These are phyloP conservation scores for Amphimallon solstitiale DNA, from an alignment of 2,888 invertebrate genomes.

Conservation along the genomic window DNA sequence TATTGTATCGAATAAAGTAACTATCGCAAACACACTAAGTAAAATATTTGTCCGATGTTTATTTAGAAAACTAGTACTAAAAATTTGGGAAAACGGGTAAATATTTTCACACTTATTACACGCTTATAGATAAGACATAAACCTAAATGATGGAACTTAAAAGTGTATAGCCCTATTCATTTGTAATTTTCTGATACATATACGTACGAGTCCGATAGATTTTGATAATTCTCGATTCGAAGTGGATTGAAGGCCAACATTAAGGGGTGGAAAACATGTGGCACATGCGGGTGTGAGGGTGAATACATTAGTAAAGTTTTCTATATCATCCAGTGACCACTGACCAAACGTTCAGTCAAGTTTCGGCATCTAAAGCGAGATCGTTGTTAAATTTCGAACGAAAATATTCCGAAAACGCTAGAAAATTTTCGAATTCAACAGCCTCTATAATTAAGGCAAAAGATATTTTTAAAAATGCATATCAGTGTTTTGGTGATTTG, in stretches of 20 bases:
- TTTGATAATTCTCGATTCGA: slow-evolving; percentile 6
- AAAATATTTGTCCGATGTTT: too few species aligned
- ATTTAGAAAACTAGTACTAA: too few species aligned
- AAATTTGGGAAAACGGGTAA: too few species aligned
- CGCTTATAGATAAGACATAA: too few species aligned
- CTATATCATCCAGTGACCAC: slow-evolving; percentile 61
- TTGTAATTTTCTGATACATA: too few species aligned
- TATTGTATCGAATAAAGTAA: too few species aligned
- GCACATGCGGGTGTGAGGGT: slow-evolving; percentile 59
- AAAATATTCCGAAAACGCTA: neutral
- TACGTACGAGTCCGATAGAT: neutral
- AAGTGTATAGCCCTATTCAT: too few species aligned
- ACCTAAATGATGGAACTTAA: too few species aligned
- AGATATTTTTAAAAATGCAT: neutral
- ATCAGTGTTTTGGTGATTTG: neutral
- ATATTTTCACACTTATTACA: too few species aligned
- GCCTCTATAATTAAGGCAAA: neutral
- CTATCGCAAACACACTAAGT: too few species aligned
- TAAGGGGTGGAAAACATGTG: slow-evolving; percentile 49
- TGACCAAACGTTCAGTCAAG: slow-evolving; percentile 54
- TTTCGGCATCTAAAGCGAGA: slow-evolving; percentile 26
- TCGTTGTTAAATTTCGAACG: neutral
- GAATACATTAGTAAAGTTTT: slow-evolving; percentile 59
- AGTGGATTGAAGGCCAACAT: slow-evolving; percentile 36
- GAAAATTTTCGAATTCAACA: neutral